These are phyloP conservation scores for Shargacucullia verbasci DNA, from an alignment of 2,888 invertebrate genomes.

Conservation along the genomic window DNA sequence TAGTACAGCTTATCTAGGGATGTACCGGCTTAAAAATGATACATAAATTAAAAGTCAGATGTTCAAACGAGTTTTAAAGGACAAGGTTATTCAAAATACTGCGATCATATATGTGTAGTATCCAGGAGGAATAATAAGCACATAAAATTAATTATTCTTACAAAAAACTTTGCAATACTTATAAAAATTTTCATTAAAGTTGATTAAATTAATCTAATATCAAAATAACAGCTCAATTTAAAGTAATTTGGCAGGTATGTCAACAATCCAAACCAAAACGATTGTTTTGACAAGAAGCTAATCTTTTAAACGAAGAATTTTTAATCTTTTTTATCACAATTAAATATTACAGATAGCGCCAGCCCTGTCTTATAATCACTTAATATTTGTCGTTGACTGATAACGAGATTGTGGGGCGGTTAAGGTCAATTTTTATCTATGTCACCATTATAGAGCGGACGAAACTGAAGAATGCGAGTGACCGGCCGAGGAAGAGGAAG, in stretches of 20 bases:
- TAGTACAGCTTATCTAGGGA: slow-evolving; percentile 41
- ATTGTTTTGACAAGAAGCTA: neutral
- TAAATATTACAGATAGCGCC: slow-evolving; percentile 19
- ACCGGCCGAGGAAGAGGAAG: slow-evolving; percentile 55
- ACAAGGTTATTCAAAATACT: too few species aligned
- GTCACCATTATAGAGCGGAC: slow-evolving; percentile 26
- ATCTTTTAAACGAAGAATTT: neutral
- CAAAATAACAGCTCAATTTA: too few species aligned
- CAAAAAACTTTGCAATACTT: too few species aligned
- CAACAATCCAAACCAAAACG: neutral
- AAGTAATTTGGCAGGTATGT: too few species aligned
- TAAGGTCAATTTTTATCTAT: slow-evolving; percentile 77
- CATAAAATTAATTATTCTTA: too few species aligned
- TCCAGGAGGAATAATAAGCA: too few species aligned
- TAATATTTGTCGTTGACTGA: slow-evolving; percentile 70
- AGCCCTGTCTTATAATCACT: slow-evolving; percentile 51
- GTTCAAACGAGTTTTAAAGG: too few species aligned
- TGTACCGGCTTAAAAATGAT: slow-evolving; percentile 25
- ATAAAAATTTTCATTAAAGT: too few species aligned
- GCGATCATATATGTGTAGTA: too few species aligned
- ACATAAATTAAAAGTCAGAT: too few species aligned
- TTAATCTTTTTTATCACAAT: neutral
- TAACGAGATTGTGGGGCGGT: slow-evolving; percentile 67
- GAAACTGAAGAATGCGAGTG: slow-evolving; percentile 30
- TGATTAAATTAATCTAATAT: too few species aligned